Conservation (phyloP, 2,888 invertebrate genomes). For the Alloplasta piceator region DNA sequence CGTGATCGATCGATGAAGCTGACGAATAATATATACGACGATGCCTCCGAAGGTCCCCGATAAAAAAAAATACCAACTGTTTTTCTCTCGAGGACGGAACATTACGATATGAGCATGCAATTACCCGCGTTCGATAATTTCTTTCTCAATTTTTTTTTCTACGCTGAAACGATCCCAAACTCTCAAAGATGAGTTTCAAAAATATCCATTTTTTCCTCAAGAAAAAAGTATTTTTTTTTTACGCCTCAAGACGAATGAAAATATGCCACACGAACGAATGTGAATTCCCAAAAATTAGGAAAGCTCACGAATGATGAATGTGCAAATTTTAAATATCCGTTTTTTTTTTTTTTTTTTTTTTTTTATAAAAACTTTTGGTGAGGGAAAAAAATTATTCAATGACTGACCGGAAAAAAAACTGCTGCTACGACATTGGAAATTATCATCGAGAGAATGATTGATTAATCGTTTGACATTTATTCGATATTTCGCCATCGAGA, state of each 20-base stretch:
- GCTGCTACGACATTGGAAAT: background rate
- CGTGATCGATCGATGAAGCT: slow-evolving; percentile 58
- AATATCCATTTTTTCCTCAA: no score
- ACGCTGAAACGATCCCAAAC: no score
- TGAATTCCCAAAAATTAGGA: background rate
- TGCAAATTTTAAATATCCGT: background rate
- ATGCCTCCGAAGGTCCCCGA: slow-evolving; percentile 60
- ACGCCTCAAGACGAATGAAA: background rate
- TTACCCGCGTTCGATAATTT: slow-evolving; percentile 33
- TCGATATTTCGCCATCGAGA: background rate
- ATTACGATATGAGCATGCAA: background rate
- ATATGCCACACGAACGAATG: no score
- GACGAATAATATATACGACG: slow-evolving; percentile 63
- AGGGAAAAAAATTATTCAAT: background rate
- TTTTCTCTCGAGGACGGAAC: slow-evolving; percentile 50
- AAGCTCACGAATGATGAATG: background rate
- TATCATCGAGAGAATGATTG: slow-evolving; percentile 1
- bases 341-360: background rate
- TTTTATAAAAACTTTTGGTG: background rate
- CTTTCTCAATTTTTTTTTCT: background rate
- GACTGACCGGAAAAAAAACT: background rate
- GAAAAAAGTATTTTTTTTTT: no score
- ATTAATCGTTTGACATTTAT: background rate
- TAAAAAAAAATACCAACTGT: slow-evolving; percentile 57
- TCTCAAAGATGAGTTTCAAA: no score